These are phyloP conservation scores for Pholis gunnellus DNA, from an alignment of 2,113 vertebrate genomes.

Conservation along the genomic window DNA sequence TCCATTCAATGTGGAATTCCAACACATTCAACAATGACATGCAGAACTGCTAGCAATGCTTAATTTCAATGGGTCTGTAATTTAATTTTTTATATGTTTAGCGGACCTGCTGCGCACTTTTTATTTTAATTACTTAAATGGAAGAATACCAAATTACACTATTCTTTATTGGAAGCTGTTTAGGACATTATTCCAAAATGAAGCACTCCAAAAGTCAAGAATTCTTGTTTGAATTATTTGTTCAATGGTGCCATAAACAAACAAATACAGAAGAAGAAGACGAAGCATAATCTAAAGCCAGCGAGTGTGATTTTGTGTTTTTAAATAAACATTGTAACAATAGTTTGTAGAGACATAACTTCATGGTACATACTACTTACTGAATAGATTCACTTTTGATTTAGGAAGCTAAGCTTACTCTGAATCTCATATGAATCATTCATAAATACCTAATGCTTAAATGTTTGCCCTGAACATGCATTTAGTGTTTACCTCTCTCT, in stretches of 20 bases:
- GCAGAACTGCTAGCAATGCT: neutral
- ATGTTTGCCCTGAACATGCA: neutral
- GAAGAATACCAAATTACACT: neutral
- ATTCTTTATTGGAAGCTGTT: neutral
- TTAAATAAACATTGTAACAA: neutral
- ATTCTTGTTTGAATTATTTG: neutral
- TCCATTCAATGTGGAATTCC: neutral
- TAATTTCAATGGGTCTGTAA: neutral
- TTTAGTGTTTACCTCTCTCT: constrained; percentile 90
- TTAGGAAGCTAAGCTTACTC: neutral
- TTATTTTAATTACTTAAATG: neutral
- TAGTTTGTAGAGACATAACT: neutral
- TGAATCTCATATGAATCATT: neutral
- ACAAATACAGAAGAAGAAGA: neutral
- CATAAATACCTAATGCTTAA: neutral
- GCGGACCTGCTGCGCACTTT: neutral
- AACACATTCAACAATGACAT: neutral
- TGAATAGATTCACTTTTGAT: neutral
- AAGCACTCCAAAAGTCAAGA: neutral
- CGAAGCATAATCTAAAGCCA: neutral
- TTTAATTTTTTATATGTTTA: neutral
- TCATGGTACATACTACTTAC: neutral
- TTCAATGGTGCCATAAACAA: neutral
- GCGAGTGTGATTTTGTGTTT: neutral
- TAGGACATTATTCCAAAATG: neutral